A percentile compares a stretch with the other conserved stretches of the same genome.
Evolutionary conservation across 2,888 invertebrate genomes (phyloP).

Genomic region (Sminthurinus aureus): DNA sequence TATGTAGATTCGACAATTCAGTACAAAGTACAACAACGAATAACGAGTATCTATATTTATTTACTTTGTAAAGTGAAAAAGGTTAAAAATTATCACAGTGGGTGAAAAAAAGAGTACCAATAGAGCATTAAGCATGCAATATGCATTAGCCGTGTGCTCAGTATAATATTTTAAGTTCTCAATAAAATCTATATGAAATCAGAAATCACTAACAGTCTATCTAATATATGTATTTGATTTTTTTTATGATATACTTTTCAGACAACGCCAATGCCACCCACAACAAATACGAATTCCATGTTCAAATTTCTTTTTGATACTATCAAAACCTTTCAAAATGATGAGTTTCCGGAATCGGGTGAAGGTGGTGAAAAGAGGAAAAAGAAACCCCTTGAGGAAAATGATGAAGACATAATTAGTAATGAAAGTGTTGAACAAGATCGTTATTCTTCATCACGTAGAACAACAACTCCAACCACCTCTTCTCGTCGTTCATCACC

Average conservation of each 20-base stretch:
- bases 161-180: too few species aligned
- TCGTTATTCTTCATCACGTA: not conserved
- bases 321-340: conserved; percentile 32
- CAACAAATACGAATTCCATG: conserved; percentile 21
- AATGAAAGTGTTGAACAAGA: conserved; percentile 28
- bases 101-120: too few species aligned
- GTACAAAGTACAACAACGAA: too few species aligned
- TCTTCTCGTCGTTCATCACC: not conserved
- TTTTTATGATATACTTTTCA: not conserved
- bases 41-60: too few species aligned
- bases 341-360: not conserved
- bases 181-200: too few species aligned
- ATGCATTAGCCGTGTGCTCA: too few species aligned
- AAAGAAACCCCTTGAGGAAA: not conserved
- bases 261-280: conserved; percentile 34
- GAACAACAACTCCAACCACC: not conserved
- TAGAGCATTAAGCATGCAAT: too few species aligned
- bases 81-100: too few species aligned
- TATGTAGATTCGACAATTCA: too few species aligned
- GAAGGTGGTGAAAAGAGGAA: conserved; percentile 20
- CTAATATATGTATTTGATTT: too few species aligned
- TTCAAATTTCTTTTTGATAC: conserved; percentile 39
- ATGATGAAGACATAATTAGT: conserved; percentile 23
- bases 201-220: too few species aligned
- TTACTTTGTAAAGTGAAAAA: too few species aligned